These are phyloP conservation scores for Chrosomus eos DNA, from an alignment of 2,797 vertebrate genomes.

Conservation along the genomic window DNA sequence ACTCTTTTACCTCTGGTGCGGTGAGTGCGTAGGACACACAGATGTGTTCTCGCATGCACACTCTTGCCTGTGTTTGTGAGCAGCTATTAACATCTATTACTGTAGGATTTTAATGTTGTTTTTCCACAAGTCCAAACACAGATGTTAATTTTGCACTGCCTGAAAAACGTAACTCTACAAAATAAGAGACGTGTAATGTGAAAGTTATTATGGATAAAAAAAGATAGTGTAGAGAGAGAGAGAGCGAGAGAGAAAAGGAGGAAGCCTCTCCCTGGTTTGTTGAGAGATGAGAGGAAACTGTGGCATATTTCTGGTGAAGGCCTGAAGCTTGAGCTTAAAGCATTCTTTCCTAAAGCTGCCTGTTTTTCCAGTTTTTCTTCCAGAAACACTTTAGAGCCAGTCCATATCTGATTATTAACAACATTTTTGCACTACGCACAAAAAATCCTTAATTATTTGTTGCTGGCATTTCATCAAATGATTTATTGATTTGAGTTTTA, in stretches of 20 bases:
- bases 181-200: background rate
- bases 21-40: conserved; percentile 39
- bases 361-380: conserved; percentile 42
- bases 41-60: conserved; percentile 49
- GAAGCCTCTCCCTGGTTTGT: conserved; percentile 59
- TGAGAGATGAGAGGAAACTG: conserved; percentile 62
- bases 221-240: background rate
- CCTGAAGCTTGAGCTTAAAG: conserved; percentile 30
- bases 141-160: background rate
- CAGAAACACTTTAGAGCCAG: conserved; percentile 9
- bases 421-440: background rate
- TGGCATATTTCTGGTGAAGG: conserved; percentile 62
- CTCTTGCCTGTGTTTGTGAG: conserved; percentile 38
- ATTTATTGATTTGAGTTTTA: background rate
- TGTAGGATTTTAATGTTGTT: conserved; percentile 50
- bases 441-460: background rate
- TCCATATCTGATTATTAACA: conserved; percentile 28
- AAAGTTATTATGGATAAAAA: conserved; percentile 22
- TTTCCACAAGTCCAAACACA: conserved; percentile 30
- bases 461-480: background rate
- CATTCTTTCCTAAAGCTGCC: conserved; percentile 58
- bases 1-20: background rate
- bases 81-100: conserved; percentile 46
- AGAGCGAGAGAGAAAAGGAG: conserved; percentile 50
- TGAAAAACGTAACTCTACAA: background rate